Percentiles rank a stretch among this genome's conserved stretches.
Evolutionary conservation across 2,797 vertebrate genomes (phyloP).

Genomic region (Rallus crepitans): DNA sequence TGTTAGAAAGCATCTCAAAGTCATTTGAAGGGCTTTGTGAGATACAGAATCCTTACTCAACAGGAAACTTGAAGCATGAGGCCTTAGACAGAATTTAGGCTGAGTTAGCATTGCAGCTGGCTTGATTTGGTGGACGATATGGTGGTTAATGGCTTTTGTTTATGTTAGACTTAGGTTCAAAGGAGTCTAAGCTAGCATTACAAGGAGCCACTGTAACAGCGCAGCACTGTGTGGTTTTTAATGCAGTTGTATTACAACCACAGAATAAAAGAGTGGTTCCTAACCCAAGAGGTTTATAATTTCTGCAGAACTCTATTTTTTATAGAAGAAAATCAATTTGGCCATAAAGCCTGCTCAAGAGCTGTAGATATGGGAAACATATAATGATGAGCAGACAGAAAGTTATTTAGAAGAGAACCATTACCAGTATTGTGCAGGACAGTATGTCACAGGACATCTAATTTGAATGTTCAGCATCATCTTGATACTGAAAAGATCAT

Average conservation of each 20-base stretch:
- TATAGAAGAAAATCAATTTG: neutral
- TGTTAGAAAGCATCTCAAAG: neutral
- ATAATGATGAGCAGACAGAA: neutral
- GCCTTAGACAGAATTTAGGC: neutral
- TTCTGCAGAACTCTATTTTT: neutral
- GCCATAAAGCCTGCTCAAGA: neutral
- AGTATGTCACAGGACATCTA: neutral
- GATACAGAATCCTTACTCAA: neutral
- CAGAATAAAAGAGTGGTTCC: neutral
- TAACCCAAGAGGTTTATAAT: neutral
- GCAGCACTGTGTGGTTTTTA: neutral
- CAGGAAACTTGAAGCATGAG: neutral
- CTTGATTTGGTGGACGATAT: neutral
- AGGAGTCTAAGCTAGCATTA: neutral
- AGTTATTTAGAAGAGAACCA: neutral
- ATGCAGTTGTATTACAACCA: neutral
- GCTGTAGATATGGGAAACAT: neutral
- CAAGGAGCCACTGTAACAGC: neutral
- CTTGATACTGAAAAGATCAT: neutral
- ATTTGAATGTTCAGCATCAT: neutral
- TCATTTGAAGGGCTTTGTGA: neutral
- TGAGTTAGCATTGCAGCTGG: neutral
- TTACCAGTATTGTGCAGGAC: neutral
- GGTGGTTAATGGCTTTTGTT: slow-evolving; percentile 1
- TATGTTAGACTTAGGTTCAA: neutral